Conservation (phyloP, 2,888 invertebrate genomes). For the Ethmia dodecea region DNA sequence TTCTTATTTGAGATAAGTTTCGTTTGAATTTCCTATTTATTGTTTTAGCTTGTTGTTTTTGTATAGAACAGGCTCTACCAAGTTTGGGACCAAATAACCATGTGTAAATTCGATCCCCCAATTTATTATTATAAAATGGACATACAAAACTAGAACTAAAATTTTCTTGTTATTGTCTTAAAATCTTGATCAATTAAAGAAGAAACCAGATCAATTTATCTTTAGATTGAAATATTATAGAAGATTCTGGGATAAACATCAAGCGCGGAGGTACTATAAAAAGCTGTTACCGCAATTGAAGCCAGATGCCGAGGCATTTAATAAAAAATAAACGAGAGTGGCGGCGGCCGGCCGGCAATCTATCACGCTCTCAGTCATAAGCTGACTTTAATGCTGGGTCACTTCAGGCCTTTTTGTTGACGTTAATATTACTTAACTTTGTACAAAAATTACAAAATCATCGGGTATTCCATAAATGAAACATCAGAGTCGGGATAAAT, state of each 20-base stretch:
- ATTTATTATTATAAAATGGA: too few relatives aligned
- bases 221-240: conserved; percentile 23
- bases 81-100: too few relatives aligned
- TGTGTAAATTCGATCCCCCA: too few relatives aligned
- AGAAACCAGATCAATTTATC: too few relatives aligned
- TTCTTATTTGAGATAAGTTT: too few relatives aligned
- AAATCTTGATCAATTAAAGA: too few relatives aligned
- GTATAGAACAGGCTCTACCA: too few relatives aligned
- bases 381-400: conserved; percentile 75
- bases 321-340: conserved; percentile 64
- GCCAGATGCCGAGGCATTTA: conserved; percentile 62
- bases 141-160: too few relatives aligned
- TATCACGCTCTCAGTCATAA: conserved; percentile 71
- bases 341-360: conserved; percentile 53
- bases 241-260: conserved; percentile 35
- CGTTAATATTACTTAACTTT: conserved; percentile 66
- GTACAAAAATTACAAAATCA: conserved; percentile 56
- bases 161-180: too few relatives aligned
- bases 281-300: conserved; percentile 63
- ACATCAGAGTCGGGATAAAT: conserved; percentile 53
- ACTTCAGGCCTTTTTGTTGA: conserved; percentile 72
- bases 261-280: conserved; percentile 37
- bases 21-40: too few relatives aligned
- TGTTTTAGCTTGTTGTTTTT: too few relatives aligned
- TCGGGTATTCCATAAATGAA: conserved; percentile 53